phyloP scores from a whole-genome alignment of 2,113 vertebrate genomes.

The Ginglymostoma cirratum region DNA sequence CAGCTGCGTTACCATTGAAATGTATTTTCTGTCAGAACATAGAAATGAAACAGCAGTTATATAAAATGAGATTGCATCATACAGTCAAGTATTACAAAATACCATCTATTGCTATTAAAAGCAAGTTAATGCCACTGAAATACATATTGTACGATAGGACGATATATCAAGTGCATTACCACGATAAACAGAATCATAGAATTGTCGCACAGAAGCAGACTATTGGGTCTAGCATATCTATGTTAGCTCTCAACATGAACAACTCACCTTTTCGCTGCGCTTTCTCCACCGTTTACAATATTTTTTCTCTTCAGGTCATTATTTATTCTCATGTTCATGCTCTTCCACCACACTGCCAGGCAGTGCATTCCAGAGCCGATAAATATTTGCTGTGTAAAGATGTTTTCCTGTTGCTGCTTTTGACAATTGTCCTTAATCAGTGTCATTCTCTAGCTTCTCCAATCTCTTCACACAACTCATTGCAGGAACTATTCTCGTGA shows the following conservation, averaged over 20 bases:
- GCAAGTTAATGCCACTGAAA: neutral
- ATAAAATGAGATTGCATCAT: neutral
- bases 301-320: neutral
- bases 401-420: neutral
- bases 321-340: neutral
- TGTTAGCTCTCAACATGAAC: neutral
- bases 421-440: neutral
- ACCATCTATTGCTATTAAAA: neutral
- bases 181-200: neutral
- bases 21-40: neutral
- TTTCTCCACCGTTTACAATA: neutral
- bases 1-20: neutral
- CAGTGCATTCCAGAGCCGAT: neutral
- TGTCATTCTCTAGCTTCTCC: too few relatives aligned
- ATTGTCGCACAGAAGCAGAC: neutral
- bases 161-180: neutral
- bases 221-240: neutral
- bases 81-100: neutral
- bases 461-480: too few relatives aligned
- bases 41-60: neutral
- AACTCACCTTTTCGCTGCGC: neutral
- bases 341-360: neutral
- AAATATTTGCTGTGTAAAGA: neutral
- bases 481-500: too few relatives aligned
- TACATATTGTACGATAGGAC: neutral